A percentile compares a stretch with the other conserved stretches of the same genome.
Conservation (phyloP, 2,888 invertebrate genomes). For the Lapara coniferarum region DNA sequence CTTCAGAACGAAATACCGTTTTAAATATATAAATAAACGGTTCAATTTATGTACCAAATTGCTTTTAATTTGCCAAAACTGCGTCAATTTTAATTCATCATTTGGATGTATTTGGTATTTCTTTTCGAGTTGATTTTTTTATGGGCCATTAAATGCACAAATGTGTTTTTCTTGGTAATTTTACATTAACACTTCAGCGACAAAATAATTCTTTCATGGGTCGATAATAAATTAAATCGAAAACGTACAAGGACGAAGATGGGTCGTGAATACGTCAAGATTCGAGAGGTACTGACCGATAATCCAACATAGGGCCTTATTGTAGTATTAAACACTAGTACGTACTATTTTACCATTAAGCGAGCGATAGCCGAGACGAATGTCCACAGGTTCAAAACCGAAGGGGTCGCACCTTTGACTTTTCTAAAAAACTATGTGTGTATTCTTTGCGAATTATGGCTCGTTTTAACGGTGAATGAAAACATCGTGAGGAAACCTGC, state of each 20-base stretch:
- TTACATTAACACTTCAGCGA: neutral
- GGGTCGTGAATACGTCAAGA: neutral
- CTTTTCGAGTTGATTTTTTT: neutral
- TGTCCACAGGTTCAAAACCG: no score
- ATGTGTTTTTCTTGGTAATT: neutral
- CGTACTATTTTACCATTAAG: no score
- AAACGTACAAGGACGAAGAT: neutral
- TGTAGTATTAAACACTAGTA: no score
- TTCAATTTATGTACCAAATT: neutral
- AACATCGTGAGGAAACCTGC: no score
- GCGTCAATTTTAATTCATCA: neutral
- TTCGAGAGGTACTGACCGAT: no score
- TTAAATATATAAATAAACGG: neutral
- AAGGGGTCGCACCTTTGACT: no score
- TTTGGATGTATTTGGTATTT: neutral
- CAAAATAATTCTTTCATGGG: neutral
- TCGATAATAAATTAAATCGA: neutral
- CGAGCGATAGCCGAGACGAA: no score
- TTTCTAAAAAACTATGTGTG: no score
- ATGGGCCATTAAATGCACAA: neutral
- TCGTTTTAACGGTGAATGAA: no score
- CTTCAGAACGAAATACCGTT: neutral
- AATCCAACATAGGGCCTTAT: neutral
- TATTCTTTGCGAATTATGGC: no score
- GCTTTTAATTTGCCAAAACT: slow-evolving; percentile 18